Conservation (phyloP, 1,140 invertebrate species). For the Camponotus pennsylvanicus region DNA sequence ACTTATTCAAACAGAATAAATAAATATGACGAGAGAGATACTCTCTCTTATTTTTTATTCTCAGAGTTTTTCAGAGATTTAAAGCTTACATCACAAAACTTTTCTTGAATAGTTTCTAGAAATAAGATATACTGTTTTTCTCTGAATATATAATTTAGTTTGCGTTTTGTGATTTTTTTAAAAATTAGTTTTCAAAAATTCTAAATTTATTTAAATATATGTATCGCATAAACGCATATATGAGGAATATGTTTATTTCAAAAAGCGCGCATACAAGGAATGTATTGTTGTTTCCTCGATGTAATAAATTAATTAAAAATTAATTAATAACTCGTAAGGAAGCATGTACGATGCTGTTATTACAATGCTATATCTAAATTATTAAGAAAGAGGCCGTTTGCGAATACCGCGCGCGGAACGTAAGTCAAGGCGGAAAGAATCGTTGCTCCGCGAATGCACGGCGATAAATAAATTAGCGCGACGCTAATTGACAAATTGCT, state of each 20-base stretch:
- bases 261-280: neutral
- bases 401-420: conserved; percentile 24
- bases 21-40: neutral
- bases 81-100: neutral
- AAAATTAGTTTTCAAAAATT: neutral
- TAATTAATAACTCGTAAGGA: too few relatives aligned
- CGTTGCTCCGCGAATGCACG: conserved; percentile 16
- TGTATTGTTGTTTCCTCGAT: neutral
- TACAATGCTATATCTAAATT: conserved; percentile 70
- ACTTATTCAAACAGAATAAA: neutral
- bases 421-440: conserved; percentile 46
- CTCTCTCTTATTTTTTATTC: neutral
- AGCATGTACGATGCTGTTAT: conserved; percentile 42
- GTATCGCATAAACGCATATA: neutral
- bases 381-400: conserved; percentile 53
- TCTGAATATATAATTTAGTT: neutral
- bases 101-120: neutral
- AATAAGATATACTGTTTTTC: neutral
- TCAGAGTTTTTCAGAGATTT: neutral
- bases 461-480: conserved; percentile 73
- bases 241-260: neutral
- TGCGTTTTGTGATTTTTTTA: neutral
- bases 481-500: conserved; percentile 76
- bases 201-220: neutral
- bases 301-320: neutral